Evolutionary conservation across 2,797 vertebrate genomes (phyloP), one percentile per base, ranked within the genome.

Genomic region (Arnoldichthys spilopterus): DNA sequence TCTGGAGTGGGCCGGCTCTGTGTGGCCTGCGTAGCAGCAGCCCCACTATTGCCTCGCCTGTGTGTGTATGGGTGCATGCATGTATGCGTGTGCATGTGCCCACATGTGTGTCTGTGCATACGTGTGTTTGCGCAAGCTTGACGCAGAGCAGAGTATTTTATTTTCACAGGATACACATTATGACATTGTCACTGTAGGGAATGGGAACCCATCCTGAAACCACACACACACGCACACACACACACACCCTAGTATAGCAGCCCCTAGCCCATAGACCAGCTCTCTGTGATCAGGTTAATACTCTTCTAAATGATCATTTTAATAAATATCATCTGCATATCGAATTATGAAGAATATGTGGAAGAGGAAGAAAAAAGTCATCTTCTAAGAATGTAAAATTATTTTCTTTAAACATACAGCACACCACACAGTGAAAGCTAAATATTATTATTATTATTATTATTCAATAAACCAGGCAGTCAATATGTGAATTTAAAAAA

Each of bases 1-100:
- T 71, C 74, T 64, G 82, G 79, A 79, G 78, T 80, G 62, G 76
- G 83, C 79, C 78, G 85, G 81, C 82, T 82, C 43, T 64, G 79
- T 67, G 78, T 75, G 83, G 34, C 47, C 81, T 63, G 74, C 80
- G 66, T 76, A 75, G 68, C 43, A 58, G 56, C 71, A 71, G 70
- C 59, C 54, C 16, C 49, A 49, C 68, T 51, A 28, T 30, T 72
- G 45, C 74, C 61, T 22, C 54, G 56, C n/a, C 9, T 83, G 59
- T 71, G 62, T 78, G 58, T 32, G 22, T 73, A 61, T 47, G 68
- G 75, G 28, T 32, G 24, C 77, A 40, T 69, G 30, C 58, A 11
- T 77, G 69, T 30, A 26, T 70, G 45, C 34, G 64, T 69, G 63
- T 62, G 51, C 30, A 37, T 51, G 71, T 40, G 26, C 53, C 26